A percentile compares a stretch with the other conserved stretches of the same genome.
phyloP scores from a whole-genome alignment of 2,888 invertebrate species.

The Osmoderma eremita region DNA sequence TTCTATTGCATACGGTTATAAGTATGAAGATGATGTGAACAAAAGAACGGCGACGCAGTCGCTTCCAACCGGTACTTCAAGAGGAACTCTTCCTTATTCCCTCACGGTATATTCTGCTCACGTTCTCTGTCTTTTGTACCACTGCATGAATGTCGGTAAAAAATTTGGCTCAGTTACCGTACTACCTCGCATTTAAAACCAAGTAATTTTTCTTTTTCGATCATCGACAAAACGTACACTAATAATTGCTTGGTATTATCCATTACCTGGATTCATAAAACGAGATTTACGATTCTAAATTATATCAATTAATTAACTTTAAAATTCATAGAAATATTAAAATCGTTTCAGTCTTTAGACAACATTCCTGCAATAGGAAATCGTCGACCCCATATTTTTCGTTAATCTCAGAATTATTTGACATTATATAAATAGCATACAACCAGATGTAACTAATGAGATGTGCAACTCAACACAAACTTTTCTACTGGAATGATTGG shows the following conservation, averaged over 20 bases:
- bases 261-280: too few species aligned
- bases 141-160: neutral
- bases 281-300: too few species aligned
- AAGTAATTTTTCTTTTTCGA: neutral
- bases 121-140: constrained; percentile 1
- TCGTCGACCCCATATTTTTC: too few species aligned
- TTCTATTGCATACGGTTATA: neutral
- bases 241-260: neutral
- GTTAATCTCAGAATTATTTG: too few species aligned
- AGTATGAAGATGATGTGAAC: neutral
- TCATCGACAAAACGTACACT: neutral
- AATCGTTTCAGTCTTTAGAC: too few species aligned
- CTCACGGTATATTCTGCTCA: neutral
- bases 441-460: too few species aligned
- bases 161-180: neutral
- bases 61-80: constrained; percentile 14
- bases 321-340: too few species aligned
- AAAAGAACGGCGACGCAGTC: neutral
- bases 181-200: neutral
- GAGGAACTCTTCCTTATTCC: constrained; percentile 29
- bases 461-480: too few species aligned
- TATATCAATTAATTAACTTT: too few species aligned
- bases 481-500: too few species aligned
- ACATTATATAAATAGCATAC: too few species aligned
- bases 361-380: too few species aligned